Base-by-base conservation (phyloP, 2,113 vertebrate species). In the Panthera tigris region DNA sequence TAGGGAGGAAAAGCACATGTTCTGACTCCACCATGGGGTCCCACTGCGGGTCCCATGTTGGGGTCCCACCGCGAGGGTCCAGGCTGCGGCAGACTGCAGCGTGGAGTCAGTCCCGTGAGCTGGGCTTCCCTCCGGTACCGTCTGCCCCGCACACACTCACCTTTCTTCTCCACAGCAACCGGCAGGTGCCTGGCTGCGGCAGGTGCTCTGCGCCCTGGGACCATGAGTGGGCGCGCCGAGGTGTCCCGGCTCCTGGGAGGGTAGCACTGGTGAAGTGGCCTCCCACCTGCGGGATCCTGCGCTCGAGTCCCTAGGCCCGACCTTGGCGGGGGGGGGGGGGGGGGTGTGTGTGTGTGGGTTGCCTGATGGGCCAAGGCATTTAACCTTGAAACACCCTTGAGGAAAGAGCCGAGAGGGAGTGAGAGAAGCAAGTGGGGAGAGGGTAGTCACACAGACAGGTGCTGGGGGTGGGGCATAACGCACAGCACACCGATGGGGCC, bases 161-260 rank as follows among this genome's bases (percentile, higher is more conserved):
- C 29, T 45, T 15, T 25, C 71, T 45, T 25, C 48, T 41, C 4
- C 0, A 31, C 15, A 3, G 31, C 31, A 33, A 18, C 31, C 11
- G 31, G 48, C 31, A 12, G 76, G 48, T 52, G 18, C 18, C 71
- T 39, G 66, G 66, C 83, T 29, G 65, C 21, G 13, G 45, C 10
- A 16, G 3, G 25, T 4, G 68, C 66, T 73, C 66, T 3, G 27
- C 8, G 48, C 6, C 85, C 41, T 0, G 1, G 45, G 18, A 33
- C 29, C 10, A 5, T 3, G 19, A n/a, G 4, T 14, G 65, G 36
- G 18, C 27, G 7, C 5, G 52, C 52, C 1, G 21, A 0, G 5
- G 9, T 27, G 55, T 33, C 50, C 36, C 45, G 3, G 11, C 63
- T 6, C n/a, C 57, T 36, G 68, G 69, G 27, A 13, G 23, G 6